Conservation (phyloP, 2,797 vertebrate species). For the Enteromius treurensis region DNA sequence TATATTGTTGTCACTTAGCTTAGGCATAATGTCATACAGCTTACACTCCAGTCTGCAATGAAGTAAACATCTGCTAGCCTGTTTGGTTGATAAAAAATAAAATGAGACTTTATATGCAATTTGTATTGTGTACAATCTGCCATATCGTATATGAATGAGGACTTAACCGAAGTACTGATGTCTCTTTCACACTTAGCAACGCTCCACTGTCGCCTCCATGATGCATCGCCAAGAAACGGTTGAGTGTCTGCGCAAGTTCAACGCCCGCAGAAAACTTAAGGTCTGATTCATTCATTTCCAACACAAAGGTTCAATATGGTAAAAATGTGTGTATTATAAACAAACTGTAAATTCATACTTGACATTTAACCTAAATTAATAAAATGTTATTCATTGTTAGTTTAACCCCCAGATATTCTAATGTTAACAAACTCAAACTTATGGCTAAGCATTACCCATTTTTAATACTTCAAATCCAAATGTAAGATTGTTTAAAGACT, state of each 20-base stretch:
- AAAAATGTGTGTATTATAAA: neutral
- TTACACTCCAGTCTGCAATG: slow-evolving; percentile 4
- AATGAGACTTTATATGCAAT: neutral
- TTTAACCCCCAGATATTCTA: neutral
- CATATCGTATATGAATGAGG: neutral
- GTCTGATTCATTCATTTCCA: slow-evolving; percentile 64
- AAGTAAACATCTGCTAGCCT: slow-evolving; percentile 6
- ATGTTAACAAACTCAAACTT: neutral
- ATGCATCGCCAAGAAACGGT: slow-evolving; percentile 99
- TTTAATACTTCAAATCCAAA: neutral
- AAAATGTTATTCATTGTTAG: neutral
- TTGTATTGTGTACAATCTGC: slow-evolving; percentile 9
- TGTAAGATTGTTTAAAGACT: slow-evolving; percentile 41
- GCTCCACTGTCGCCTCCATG: slow-evolving; percentile 98
- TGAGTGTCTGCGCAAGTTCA: slow-evolving; percentile 98
- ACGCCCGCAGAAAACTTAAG: slow-evolving; percentile 97
- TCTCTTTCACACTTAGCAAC: slow-evolving; percentile 84
- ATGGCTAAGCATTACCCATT: neutral
- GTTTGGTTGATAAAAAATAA: neutral
- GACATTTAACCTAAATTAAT: neutral
- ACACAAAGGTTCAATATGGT: neutral
- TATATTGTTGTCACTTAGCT: neutral
- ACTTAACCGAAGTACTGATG: slow-evolving; percentile 5
- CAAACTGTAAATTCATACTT: neutral
- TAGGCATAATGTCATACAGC: slow-evolving; percentile 9